phyloP scores from a whole-genome alignment of 64 coral and sea anemone genomes.

The Catalaphyllia jardinei region DNA sequence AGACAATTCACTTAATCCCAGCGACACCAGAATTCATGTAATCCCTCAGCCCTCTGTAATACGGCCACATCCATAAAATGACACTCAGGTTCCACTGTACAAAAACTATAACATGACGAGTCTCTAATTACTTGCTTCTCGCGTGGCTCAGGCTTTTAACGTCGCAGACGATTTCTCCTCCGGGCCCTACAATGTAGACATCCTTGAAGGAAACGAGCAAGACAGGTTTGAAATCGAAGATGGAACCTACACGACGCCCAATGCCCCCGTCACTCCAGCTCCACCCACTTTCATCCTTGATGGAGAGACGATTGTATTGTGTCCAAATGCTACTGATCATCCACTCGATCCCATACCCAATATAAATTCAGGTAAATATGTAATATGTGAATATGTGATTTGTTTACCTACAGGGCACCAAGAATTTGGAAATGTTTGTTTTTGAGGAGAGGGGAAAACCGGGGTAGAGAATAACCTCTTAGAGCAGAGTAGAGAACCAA shows the following conservation, averaged over 20 bases:
- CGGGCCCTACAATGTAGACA: slow-evolving; percentile 80
- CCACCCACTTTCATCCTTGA: slow-evolving; percentile 69
- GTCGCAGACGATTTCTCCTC: slow-evolving; percentile 78
- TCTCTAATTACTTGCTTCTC: not conserved
- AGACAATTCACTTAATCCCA: no score
- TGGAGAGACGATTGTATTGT: slow-evolving; percentile 81
- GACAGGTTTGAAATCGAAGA: slow-evolving; percentile 63
- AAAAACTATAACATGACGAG: not conserved
- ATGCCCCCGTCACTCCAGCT: slow-evolving; percentile 44
- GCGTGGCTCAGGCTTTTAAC: slow-evolving; percentile 27
- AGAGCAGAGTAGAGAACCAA: no score
- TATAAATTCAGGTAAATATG: slow-evolving; percentile 52
- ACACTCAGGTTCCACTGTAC: no score
- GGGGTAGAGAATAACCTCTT: no score
- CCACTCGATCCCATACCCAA: slow-evolving; percentile 72
- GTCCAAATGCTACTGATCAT: slow-evolving; percentile 61
- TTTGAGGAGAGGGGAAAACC: no score
- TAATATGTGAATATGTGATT: no score
- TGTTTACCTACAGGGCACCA: no score
- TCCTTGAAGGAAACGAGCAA: slow-evolving; percentile 79
- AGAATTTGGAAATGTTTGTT: no score
- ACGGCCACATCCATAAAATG: no score
- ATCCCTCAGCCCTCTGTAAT: no score
- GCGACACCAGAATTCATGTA: no score
- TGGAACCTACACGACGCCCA: slow-evolving; percentile 54